phyloP scores from a whole-genome alignment of 35 echinoderm and acorn worm genomes.

The Anneissia japonica region DNA sequence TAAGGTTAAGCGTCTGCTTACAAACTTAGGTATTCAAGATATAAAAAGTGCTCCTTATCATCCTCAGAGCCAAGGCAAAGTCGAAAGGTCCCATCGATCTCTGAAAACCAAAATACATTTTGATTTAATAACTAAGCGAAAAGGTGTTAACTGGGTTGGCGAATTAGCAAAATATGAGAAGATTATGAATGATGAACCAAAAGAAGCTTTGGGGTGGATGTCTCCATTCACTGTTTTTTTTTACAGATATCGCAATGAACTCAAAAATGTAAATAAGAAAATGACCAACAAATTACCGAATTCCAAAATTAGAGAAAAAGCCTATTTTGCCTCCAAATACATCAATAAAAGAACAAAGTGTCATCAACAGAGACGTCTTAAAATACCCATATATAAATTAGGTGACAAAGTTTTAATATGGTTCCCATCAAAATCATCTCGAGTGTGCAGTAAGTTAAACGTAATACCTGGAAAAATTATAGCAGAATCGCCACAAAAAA shows the following conservation, averaged over 20 bases:
- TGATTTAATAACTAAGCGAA: constrained; percentile 9
- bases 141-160: constrained; percentile 4
- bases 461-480: constrained; percentile 18
- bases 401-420: constrained; percentile 6
- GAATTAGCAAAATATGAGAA: not conserved
- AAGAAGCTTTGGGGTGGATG: constrained; percentile 12
- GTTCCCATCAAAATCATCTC: not conserved
- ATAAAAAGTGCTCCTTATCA: constrained; percentile 29
- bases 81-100: constrained; percentile 11
- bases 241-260: not conserved
- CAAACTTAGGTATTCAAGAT: not conserved
- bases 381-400: constrained; percentile 15
- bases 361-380: constrained; percentile 15
- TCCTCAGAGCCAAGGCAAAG: constrained; percentile 11
- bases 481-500: too few species aligned
- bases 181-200: constrained; percentile 28
- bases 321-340: not conserved
- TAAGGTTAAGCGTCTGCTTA: constrained; percentile 3
- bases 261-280: not conserved
- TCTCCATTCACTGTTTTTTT: constrained; percentile 23
- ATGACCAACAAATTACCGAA: constrained; percentile 10
- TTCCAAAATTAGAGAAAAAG: constrained; percentile 6
- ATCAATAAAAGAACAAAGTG: not conserved
- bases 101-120: constrained; percentile 4
- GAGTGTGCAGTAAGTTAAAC: constrained; percentile 3